Conservation (phyloP, 1,140 invertebrate species). For the Drosophila repletoides region DNA sequence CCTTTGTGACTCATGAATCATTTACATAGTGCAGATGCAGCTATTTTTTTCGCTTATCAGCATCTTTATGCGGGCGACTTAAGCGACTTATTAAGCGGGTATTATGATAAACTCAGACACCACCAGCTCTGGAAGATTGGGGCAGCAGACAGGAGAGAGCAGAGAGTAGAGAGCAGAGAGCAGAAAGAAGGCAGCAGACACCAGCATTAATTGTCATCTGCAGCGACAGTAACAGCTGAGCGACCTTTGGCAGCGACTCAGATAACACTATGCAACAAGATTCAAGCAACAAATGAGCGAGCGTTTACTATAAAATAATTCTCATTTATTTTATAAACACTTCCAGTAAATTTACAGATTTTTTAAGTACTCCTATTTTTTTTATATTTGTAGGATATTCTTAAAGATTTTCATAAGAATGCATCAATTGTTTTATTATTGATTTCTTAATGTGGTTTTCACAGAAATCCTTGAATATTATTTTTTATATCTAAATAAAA, state of each 20-base stretch:
- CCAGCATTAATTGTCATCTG: slow-evolving; percentile 29
- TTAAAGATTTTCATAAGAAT: background rate
- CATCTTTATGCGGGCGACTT: slow-evolving; percentile 48
- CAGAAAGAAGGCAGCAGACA: background rate
- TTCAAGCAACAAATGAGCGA: background rate
- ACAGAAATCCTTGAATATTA: no score
- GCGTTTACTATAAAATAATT: no score
- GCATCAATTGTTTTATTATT: no score
- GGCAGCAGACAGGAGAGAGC: no score
- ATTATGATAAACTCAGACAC: slow-evolving; percentile 47
- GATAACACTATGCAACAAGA: slow-evolving; percentile 23
- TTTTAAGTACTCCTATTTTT: background rate
- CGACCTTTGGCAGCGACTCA: slow-evolving; percentile 36
- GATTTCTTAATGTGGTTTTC: no score
- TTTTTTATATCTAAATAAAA: no score
- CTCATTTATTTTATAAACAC: no score
- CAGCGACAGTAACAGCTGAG: slow-evolving; percentile 28
- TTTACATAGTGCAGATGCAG: slow-evolving; percentile 16
- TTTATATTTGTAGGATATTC: background rate
- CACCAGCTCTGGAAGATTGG: no score
- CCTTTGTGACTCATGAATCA: slow-evolving; percentile 57
- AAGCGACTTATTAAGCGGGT: slow-evolving; percentile 48
- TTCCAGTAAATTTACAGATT: no score
- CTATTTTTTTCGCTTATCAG: slow-evolving; percentile 48
- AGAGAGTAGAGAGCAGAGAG: background rate